Conservation (phyloP, 2,797 vertebrate species). For the Lateolabrax maculatus region DNA sequence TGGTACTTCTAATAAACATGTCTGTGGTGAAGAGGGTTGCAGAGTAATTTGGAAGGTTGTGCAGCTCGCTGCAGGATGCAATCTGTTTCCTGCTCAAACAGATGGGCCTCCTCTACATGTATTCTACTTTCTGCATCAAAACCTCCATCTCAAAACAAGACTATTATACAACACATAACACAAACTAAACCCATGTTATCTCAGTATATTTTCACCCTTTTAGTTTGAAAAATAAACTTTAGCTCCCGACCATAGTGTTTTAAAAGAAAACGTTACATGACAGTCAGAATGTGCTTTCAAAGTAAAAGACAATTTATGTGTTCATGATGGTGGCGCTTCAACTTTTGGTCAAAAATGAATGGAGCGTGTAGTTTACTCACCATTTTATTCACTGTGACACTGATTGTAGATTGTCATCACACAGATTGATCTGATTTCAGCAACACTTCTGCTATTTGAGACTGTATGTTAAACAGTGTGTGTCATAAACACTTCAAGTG, state of each 20-base stretch:
- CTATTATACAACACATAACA: conserved; percentile 12
- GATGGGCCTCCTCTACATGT: conserved; percentile 78
- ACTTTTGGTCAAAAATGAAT: conserved; percentile 1
- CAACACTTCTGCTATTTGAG: not conserved
- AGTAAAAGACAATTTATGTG: not conserved
- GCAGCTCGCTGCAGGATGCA: conserved; percentile 83
- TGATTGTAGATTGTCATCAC: conserved; percentile 26
- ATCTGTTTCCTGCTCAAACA: conserved; percentile 88
- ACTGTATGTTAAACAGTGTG: conserved; percentile 20
- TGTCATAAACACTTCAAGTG: not conserved
- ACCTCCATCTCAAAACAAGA: conserved; percentile 58
- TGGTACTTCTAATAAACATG: conserved; percentile 64
- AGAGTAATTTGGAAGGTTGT: conserved; percentile 76
- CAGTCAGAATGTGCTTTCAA: not conserved
- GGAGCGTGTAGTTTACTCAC: not conserved
- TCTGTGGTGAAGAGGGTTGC: conserved; percentile 57
- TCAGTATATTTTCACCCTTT: conserved; percentile 30
- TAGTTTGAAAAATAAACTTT: conserved; percentile 12
- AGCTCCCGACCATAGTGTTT: not conserved
- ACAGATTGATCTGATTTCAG: not conserved
- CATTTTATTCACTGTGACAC: conserved; percentile 22
- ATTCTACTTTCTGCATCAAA: conserved; percentile 58
- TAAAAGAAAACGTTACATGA: not conserved
- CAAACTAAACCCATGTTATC: conserved; percentile 1
- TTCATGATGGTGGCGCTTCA: not conserved